Evolutionary conservation across 2,888 invertebrate genomes (phyloP).

Genomic region (Drosophila trichaetosa): DNA sequence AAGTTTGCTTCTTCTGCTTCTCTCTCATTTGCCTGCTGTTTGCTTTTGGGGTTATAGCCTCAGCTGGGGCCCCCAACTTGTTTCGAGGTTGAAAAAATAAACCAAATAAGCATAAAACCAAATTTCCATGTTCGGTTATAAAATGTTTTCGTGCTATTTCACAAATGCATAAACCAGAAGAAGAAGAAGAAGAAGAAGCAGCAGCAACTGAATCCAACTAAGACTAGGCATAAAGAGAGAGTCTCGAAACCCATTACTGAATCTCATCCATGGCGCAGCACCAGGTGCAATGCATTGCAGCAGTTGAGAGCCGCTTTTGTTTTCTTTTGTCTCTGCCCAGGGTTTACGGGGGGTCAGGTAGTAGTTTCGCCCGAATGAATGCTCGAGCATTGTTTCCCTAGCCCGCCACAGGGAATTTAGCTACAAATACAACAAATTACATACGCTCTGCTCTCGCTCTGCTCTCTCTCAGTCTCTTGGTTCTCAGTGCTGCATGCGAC

Average conservation of each 20-base stretch:
- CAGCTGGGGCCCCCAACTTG: constrained; percentile 48
- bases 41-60: constrained; percentile 43
- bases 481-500: constrained; percentile 64
- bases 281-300: constrained; percentile 72
- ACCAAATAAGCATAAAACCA: constrained; percentile 57
- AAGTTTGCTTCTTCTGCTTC: constrained; percentile 45
- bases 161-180: constrained; percentile 70
- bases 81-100: constrained; percentile 73
- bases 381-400: constrained; percentile 64
- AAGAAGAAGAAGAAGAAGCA: constrained; percentile 1
- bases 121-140: constrained; percentile 77
- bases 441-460: constrained; percentile 6
- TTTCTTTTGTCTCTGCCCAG: constrained; percentile 11
- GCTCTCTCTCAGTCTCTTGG: neutral
- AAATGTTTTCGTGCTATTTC: constrained; percentile 70
- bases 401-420: constrained; percentile 46
- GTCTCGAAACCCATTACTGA: constrained; percentile 10
- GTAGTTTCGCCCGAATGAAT: constrained; percentile 72
- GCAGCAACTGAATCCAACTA: constrained; percentile 16
- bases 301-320: constrained; percentile 43
- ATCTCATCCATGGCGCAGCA: constrained; percentile 41
- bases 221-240: constrained; percentile 25
- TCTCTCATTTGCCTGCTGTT: constrained; percentile 39
- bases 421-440: constrained; percentile 22
- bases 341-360: constrained; percentile 71